Conservation (phyloP, 2,113 vertebrate genomes). For the Rhinichthys klamathensis region DNA sequence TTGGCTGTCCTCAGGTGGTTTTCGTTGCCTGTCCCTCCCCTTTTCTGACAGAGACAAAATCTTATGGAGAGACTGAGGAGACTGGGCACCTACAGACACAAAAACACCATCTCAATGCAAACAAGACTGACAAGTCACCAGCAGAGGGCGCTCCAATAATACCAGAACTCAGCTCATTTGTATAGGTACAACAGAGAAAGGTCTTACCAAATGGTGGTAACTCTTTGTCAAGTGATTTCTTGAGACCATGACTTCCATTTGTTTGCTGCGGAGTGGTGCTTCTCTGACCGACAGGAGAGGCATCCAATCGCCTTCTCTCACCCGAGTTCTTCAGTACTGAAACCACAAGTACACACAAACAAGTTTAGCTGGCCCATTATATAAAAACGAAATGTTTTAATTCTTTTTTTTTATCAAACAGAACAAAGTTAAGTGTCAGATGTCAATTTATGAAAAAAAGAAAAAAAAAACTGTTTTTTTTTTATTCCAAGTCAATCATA, state of each 20-base stretch:
- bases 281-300: constrained; percentile 87
- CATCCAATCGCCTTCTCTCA: constrained; percentile 88
- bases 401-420: no score
- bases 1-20: constrained; percentile 84
- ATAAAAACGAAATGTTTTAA: no score
- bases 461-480: no score
- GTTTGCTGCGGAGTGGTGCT: constrained; percentile 81
- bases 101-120: constrained; percentile 30
- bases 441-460: no score
- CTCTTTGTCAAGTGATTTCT: constrained; percentile 93
- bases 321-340: constrained; percentile 88
- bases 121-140: background rate
- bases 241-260: constrained; percentile 82
- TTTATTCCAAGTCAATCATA: no score
- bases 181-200: background rate
- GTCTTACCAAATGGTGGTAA: constrained; percentile 89
- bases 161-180: background rate
- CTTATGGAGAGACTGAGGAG: constrained; percentile 95
- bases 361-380: background rate
- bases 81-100: constrained; percentile 84
- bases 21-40: constrained; percentile 85
- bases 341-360: background rate
- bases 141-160: background rate
- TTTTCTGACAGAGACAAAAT: constrained; percentile 95
- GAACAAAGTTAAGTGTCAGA: no score